A percentile compares a stretch with the other conserved stretches of the same genome.
These are phyloP conservation scores for Brachylomia viminalis DNA, from an alignment of 2,888 invertebrate species.

Conservation along the genomic window DNA sequence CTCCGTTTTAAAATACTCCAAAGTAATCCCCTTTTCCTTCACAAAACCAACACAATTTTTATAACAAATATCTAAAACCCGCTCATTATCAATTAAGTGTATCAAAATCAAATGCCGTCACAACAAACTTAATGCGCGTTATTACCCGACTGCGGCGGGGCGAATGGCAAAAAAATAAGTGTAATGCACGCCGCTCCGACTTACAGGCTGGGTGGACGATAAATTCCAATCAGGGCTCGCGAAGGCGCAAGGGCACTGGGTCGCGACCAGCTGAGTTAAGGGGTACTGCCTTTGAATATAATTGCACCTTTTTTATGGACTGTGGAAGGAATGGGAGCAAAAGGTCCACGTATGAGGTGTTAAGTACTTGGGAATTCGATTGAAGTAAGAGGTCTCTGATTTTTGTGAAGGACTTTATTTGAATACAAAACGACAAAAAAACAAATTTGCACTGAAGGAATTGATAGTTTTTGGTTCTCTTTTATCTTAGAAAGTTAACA, in stretches of 20 bases:
- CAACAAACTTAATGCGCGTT: slow-evolving; percentile 57
- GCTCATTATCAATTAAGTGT: slow-evolving; percentile 44
- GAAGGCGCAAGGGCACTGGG: slow-evolving; percentile 84
- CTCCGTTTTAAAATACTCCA: neutral
- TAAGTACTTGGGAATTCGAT: slow-evolving; percentile 26
- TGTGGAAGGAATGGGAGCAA: slow-evolving; percentile 18
- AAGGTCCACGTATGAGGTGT: neutral
- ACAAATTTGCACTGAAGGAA: neutral
- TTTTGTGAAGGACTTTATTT: neutral
- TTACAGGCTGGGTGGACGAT: slow-evolving; percentile 82
- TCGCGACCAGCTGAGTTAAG: slow-evolving; percentile 78
- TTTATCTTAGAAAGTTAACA: neutral
- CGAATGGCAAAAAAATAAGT: slow-evolving; percentile 61
- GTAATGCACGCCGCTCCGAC: slow-evolving; percentile 73
- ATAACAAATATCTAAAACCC: neutral
- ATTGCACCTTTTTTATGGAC: slow-evolving; percentile 41
- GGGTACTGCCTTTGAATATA: slow-evolving; percentile 51
- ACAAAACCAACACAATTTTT: slow-evolving; percentile 5
- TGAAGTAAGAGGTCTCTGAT: neutral
- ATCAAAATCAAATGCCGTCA: slow-evolving; percentile 49
- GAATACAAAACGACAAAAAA: too few relatives aligned
- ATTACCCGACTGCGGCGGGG: slow-evolving; percentile 51
- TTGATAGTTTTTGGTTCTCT: neutral
- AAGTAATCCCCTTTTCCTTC: too few relatives aligned
- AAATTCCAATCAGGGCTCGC: slow-evolving; percentile 85